Evolutionary conservation across 2,113 vertebrate species (phyloP).

Genomic region (Neopipo cinnamomea): DNA sequence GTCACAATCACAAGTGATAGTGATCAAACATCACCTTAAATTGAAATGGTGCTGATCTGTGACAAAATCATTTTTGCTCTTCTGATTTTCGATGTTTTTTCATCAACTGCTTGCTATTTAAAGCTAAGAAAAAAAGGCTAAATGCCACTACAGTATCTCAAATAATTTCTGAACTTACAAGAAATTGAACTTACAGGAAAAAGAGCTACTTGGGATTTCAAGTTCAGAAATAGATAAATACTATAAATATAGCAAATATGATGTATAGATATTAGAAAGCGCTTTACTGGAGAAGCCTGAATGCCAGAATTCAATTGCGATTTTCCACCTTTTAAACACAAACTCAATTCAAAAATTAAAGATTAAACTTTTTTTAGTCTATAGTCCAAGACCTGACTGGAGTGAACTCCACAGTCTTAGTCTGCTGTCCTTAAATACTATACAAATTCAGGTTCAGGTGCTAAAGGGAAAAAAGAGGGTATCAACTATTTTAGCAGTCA

Average conservation of each 20-base stretch:
- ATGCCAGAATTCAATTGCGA: neutral
- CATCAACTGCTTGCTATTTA: neutral
- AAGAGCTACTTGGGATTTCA: neutral
- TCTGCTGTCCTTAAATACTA: neutral
- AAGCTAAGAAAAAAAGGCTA: neutral
- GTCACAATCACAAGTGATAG: neutral
- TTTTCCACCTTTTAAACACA: neutral
- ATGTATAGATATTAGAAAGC: neutral
- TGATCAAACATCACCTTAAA: slow-evolving; percentile 6
- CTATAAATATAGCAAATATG: neutral
- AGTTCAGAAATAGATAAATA: neutral
- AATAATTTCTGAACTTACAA: neutral
- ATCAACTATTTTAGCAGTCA: neutral
- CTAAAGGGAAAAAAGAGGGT: neutral
- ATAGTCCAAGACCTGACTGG: neutral
- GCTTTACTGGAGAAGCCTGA: neutral
- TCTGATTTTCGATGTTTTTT: slow-evolving; percentile 23
- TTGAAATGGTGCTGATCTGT: neutral
- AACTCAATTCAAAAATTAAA: neutral
- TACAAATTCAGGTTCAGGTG: neutral
- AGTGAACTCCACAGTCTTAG: neutral
- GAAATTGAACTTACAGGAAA: too few relatives aligned
- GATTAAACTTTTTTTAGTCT: neutral
- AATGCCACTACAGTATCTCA: neutral
- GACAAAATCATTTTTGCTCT: slow-evolving; percentile 2